Evolutionary conservation across 2,797 vertebrate genomes (phyloP).

Genomic region (Poecilia picta): DNA sequence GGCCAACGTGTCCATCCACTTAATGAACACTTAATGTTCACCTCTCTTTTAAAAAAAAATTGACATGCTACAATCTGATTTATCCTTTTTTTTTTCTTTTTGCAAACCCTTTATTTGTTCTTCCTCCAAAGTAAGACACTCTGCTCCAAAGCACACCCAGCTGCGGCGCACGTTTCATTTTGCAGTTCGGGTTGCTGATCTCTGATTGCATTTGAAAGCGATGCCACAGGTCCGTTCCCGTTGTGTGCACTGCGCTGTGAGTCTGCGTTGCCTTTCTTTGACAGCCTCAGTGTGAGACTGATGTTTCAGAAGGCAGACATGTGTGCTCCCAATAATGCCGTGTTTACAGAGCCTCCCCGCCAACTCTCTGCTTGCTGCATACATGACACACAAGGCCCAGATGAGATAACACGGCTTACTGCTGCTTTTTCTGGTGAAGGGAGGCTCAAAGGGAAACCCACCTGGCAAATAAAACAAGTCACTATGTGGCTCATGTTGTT

Average conservation of each 20-base stretch:
- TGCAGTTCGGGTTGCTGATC: conserved; percentile 46
- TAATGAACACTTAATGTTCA: conserved; percentile 28
- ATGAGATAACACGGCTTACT: conserved; percentile 61
- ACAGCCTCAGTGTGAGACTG: conserved; percentile 78
- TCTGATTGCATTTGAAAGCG: conserved; percentile 73
- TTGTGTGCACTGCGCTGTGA: conserved; percentile 57
- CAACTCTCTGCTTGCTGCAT: conserved; percentile 62
- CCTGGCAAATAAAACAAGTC: conserved; percentile 23
- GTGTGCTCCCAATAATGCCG: conserved; percentile 66
- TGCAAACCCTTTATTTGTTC: conserved; percentile 38
- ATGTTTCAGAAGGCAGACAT: conserved; percentile 73
- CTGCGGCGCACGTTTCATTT: conserved; percentile 42
- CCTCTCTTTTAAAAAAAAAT: conserved; percentile 40
- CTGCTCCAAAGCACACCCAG: conserved; percentile 39
- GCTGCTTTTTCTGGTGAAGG: conserved; percentile 57
- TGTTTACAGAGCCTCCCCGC: conserved; percentile 76
- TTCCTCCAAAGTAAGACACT: conserved; percentile 52
- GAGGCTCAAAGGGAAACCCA: conserved; percentile 30
- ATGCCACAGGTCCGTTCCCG: conserved; percentile 70
- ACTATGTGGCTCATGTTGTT: conserved; percentile 7
- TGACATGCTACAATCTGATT: conserved; percentile 53
- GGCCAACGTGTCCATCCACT: conserved; percentile 30
- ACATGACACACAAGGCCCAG: conserved; percentile 66
- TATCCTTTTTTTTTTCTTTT: conserved; percentile 37
- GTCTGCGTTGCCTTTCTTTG: conserved; percentile 61